These are phyloP conservation scores for Uropsilus gracilis DNA, from an alignment of 2,113 vertebrate genomes.

Conservation along the genomic window DNA sequence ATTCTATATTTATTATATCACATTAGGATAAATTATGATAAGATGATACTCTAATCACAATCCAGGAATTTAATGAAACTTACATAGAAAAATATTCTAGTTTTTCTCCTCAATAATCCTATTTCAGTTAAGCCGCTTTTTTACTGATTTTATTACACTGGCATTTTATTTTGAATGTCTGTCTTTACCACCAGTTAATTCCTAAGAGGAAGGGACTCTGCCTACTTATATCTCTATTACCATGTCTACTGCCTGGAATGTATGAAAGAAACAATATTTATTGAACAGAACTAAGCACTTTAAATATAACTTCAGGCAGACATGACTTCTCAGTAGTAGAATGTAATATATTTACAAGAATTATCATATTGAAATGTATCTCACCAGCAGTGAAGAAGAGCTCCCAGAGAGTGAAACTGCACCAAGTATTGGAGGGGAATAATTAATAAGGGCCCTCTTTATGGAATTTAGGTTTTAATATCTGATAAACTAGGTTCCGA, in stretches of 20 bases:
- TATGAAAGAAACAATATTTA: background rate
- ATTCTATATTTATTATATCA: background rate
- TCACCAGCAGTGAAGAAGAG: background rate
- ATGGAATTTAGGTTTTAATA: background rate
- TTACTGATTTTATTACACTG: background rate
- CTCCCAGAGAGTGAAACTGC: background rate
- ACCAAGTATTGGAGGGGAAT: background rate
- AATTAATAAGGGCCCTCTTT: background rate
- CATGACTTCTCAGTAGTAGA: background rate
- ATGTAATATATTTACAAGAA: background rate
- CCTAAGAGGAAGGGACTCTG: background rate
- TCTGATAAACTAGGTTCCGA: background rate
- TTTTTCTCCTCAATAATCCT: background rate
- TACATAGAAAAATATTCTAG: background rate
- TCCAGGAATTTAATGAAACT: background rate
- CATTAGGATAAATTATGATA: background rate
- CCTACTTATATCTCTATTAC: background rate
- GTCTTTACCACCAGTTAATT: background rate
- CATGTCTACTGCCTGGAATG: background rate
- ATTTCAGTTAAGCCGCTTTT: background rate
- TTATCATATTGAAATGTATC: background rate
- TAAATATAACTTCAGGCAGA: background rate
- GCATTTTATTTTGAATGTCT: background rate
- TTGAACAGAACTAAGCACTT: background rate
- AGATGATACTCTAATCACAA: background rate